Evolutionary conservation across 2,113 vertebrate genomes (phyloP).

Genomic region (Oreochromis tanganicae): DNA sequence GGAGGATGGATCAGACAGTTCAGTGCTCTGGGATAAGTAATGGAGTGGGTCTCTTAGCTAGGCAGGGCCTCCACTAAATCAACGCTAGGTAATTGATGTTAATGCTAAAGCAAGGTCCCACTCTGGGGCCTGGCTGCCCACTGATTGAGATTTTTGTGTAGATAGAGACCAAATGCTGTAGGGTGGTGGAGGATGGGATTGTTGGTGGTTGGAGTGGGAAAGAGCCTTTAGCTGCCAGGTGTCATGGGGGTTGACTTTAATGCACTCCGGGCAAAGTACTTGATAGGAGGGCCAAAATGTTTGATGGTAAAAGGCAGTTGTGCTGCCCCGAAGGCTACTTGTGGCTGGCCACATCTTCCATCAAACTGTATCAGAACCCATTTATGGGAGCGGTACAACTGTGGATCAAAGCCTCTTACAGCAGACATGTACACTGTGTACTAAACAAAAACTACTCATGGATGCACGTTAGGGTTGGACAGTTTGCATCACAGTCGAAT

Average conservation of each 20-base stretch:
- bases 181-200: background rate
- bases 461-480: background rate
- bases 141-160: slow-evolving; percentile 23
- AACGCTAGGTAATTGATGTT: slow-evolving; percentile 62
- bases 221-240: slow-evolving; percentile 45
- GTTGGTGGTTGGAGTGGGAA: slow-evolving; percentile 6
- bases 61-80: slow-evolving; percentile 54
- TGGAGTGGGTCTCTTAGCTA: slow-evolving; percentile 29
- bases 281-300: slow-evolving; percentile 31
- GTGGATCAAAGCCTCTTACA: background rate
- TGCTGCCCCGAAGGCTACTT: slow-evolving; percentile 23
- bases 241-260: slow-evolving; percentile 59
- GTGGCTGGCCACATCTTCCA: background rate
- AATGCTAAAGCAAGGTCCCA: slow-evolving; percentile 41
- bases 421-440: background rate
- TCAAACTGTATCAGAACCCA: slow-evolving; percentile 34
- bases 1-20: background rate
- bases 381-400: background rate
- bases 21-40: slow-evolving; percentile 46
- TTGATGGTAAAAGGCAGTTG: slow-evolving; percentile 29
- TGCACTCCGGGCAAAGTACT: slow-evolving; percentile 46
- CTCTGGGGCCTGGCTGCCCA: slow-evolving; percentile 19
- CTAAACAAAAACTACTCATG: background rate
- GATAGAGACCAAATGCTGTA: slow-evolving; percentile 30
- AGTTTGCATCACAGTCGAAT: fast-evolving